phyloP scores from a whole-genome alignment of 1,140 invertebrate species.

The Nebria ingens region DNA sequence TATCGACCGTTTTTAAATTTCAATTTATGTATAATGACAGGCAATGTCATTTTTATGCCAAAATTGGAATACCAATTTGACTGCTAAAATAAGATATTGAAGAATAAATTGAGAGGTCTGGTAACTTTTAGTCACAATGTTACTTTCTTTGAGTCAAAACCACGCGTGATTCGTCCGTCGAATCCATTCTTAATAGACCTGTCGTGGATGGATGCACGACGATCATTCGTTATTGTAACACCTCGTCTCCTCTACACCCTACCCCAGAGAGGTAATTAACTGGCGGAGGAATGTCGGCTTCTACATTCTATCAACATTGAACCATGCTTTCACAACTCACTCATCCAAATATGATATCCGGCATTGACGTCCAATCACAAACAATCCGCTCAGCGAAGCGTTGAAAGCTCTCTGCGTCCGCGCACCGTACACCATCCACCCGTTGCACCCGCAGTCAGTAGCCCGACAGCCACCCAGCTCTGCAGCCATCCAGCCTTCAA shows the following conservation, averaged over 20 bases:
- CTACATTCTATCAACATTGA: slow-evolving; percentile 23
- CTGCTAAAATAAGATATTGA: no score
- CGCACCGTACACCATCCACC: neutral
- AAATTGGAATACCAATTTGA: no score
- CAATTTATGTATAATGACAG: no score
- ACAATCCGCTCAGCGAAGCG: slow-evolving; percentile 18
- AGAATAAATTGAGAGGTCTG: neutral
- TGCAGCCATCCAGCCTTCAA: neutral
- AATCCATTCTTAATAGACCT: no score
- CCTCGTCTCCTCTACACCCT: slow-evolving; percentile 13
- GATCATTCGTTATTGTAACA: slow-evolving; percentile 15
- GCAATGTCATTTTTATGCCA: no score
- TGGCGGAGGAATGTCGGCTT: slow-evolving; percentile 21
- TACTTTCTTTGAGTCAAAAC: neutral
- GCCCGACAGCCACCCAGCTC: neutral
- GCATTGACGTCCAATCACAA: slow-evolving; percentile 20
- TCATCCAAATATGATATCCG: slow-evolving; percentile 21
- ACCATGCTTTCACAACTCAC: slow-evolving; percentile 16
- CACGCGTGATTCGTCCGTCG: no score
- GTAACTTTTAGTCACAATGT: neutral
- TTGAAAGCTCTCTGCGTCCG: slow-evolving; percentile 13
- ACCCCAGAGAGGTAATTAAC: slow-evolving; percentile 19
- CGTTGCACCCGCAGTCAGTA: neutral
- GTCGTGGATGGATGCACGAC: slow-evolving; percentile 10
- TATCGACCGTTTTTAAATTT: no score